A percentile compares a stretch with the other conserved stretches of the same genome.
phyloP scores from a whole-genome alignment of 2,888 invertebrate genomes.

The Fragum sueziense region DNA sequence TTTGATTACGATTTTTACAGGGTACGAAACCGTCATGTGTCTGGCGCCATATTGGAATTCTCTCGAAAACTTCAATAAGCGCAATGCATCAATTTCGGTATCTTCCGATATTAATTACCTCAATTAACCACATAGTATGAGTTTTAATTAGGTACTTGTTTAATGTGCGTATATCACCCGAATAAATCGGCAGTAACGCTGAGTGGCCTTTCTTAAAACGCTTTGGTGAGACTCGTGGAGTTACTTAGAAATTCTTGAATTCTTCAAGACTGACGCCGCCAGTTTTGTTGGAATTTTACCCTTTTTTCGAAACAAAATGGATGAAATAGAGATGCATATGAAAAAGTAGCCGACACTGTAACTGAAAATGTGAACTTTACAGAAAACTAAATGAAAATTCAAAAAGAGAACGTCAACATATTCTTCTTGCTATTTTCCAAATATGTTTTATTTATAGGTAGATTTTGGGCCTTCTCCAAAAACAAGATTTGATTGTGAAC shows the following conservation, averaged over 20 bases:
- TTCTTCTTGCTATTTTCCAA: no score
- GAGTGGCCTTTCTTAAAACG: conserved; percentile 11
- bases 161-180: conserved; percentile 23
- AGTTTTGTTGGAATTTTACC: neutral
- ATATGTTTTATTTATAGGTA: no score
- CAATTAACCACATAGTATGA: conserved; percentile 29
- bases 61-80: conserved; percentile 24
- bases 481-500: no score
- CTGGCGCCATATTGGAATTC: conserved; percentile 28
- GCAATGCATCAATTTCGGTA: conserved; percentile 28
- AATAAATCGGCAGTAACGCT: conserved; percentile 23
- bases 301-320: no score
- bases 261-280: conserved; percentile 23
- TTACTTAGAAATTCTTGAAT: conserved; percentile 23
- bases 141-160: conserved; percentile 33
- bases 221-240: conserved; percentile 17
- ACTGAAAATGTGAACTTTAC: no score
- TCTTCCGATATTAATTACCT: conserved; percentile 30
- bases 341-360: no score
- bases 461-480: no score
- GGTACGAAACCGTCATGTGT: conserved; percentile 25
- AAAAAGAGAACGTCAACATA: no score
- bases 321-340: no score
- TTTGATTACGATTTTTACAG: conserved; percentile 7
- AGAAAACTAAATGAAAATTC: no score